Evolutionary conservation across 2,797 vertebrate species (phyloP).

Genomic region (Thunnus albacares): DNA sequence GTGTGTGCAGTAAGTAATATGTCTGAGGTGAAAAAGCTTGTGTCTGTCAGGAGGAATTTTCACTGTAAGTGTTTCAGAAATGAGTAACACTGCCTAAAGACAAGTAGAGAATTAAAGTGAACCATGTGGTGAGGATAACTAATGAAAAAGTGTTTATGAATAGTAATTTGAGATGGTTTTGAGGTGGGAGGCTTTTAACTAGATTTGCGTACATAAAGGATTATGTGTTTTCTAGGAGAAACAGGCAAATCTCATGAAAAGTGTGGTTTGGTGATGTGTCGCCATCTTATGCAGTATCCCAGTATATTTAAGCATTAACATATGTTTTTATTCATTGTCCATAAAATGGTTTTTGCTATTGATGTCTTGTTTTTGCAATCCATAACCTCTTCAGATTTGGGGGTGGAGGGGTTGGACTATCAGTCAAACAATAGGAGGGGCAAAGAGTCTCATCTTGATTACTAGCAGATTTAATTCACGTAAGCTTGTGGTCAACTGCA

Average conservation of each 20-base stretch:
- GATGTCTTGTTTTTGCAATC: slow-evolving; percentile 55
- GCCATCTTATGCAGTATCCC: slow-evolving; percentile 18
- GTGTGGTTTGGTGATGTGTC: slow-evolving; percentile 52
- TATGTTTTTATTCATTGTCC: slow-evolving; percentile 54
- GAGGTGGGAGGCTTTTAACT: slow-evolving; percentile 50
- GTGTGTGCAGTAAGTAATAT: slow-evolving; percentile 26
- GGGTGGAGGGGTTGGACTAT: slow-evolving; percentile 26
- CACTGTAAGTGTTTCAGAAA: slow-evolving; percentile 22
- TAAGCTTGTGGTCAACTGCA: slow-evolving; percentile 65
- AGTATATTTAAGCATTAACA: slow-evolving; percentile 43
- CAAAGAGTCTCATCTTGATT: slow-evolving; percentile 66
- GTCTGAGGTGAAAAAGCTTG: slow-evolving; percentile 21
- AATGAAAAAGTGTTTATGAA: slow-evolving; percentile 52
- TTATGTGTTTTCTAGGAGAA: slow-evolving; percentile 61
- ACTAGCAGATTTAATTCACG: slow-evolving; percentile 67
- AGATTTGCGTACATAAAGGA: slow-evolving; percentile 48
- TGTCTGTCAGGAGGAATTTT: slow-evolving; percentile 42
- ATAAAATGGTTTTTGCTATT: slow-evolving; percentile 37
- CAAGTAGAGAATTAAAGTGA: slow-evolving; percentile 40
- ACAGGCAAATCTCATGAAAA: slow-evolving; percentile 54
- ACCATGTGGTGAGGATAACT: slow-evolving; percentile 33
- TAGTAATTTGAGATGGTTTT: slow-evolving; percentile 59
- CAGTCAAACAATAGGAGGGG: slow-evolving; percentile 62
- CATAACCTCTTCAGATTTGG: slow-evolving; percentile 17
- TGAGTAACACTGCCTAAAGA: slow-evolving; percentile 35